phyloP scores from a whole-genome alignment of 2,797 vertebrate genomes.

The Fistularia commersonii region DNA sequence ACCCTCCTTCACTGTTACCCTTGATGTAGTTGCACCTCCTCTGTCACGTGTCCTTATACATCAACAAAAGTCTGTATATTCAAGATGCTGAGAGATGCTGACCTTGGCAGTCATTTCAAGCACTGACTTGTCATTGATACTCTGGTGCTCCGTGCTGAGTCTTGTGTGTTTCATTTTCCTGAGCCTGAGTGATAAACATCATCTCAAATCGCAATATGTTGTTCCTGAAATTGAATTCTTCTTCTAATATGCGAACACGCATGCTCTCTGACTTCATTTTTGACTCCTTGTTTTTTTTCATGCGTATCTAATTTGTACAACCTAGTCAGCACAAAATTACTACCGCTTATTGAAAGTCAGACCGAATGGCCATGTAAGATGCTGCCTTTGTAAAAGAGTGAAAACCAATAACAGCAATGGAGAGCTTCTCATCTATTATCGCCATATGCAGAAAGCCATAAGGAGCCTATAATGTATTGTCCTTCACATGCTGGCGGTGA shows the following conservation, averaged over 20 bases:
- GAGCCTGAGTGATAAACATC: constrained; percentile 1
- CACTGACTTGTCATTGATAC: constrained; percentile 14
- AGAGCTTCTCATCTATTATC: constrained; percentile 37
- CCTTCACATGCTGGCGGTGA: constrained; percentile 53
- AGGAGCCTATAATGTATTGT: constrained; percentile 33
- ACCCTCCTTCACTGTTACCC: constrained; percentile 10
- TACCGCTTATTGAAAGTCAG: constrained; percentile 21
- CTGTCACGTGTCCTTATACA: constrained; percentile 3
- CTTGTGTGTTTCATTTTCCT: no score
- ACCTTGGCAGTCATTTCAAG: constrained; percentile 45
- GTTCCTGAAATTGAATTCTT: constrained; percentile 23
- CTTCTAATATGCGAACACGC: no score
- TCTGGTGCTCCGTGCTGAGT: not conserved
- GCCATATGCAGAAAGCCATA: constrained; percentile 20
- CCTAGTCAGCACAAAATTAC: constrained; percentile 23
- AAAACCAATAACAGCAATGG: constrained; percentile 37
- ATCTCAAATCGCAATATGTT: constrained; percentile 12
- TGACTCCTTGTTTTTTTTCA: not conserved
- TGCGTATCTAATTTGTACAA: constrained; percentile 15
- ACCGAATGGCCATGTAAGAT: constrained; percentile 6
- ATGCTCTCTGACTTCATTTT: not conserved
- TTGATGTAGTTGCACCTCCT: constrained; percentile 16
- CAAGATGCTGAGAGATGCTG: constrained; percentile 10
- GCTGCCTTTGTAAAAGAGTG: constrained; percentile 42
- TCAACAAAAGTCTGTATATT: not conserved